These are phyloP conservation scores for Nannoperca australis DNA, from an alignment of 2,797 vertebrate genomes.

Conservation along the genomic window DNA sequence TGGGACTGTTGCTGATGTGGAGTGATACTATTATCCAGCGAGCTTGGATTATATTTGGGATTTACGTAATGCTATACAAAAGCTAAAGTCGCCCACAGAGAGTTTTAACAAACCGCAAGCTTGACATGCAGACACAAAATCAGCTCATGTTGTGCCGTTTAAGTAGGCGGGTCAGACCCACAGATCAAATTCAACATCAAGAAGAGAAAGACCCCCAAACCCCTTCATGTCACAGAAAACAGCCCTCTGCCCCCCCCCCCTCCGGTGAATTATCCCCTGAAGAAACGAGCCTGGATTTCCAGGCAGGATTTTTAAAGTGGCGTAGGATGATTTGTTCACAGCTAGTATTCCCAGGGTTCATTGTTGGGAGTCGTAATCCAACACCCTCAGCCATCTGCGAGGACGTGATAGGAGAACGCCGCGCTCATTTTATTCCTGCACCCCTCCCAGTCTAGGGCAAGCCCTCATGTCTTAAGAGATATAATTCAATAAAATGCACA, in stretches of 20 bases:
- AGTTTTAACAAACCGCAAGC: slow-evolving; percentile 50
- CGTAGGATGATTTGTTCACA: slow-evolving; percentile 82
- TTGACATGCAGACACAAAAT: slow-evolving; percentile 48
- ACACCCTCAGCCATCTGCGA: slow-evolving; percentile 81
- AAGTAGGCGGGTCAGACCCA: slow-evolving; percentile 50
- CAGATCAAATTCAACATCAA: slow-evolving; percentile 74
- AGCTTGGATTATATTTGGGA: slow-evolving; percentile 7
- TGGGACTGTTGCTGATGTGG: background rate
- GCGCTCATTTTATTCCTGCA: slow-evolving; percentile 72
- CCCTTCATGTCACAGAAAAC: slow-evolving; percentile 23
- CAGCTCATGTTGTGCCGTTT: slow-evolving; percentile 46
- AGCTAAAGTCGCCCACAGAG: slow-evolving; percentile 47
- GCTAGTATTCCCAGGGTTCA: slow-evolving; percentile 79
- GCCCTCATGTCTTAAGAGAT: slow-evolving; percentile 50
- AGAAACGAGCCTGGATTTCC: slow-evolving; percentile 60
- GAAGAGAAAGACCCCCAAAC: slow-evolving; percentile 45
- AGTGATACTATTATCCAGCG: background rate
- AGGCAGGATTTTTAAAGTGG: slow-evolving; percentile 60
- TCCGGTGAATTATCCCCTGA: slow-evolving; percentile 56
- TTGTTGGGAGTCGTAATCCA: slow-evolving; percentile 81
- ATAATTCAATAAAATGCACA: slow-evolving; percentile 74
- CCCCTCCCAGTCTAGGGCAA: slow-evolving; percentile 44
- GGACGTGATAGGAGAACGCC: slow-evolving; percentile 81
- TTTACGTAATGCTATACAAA: slow-evolving; percentile 36
- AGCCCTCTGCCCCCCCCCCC: slow-evolving; percentile 33